Base-by-base conservation (phyloP, 2,888 invertebrate genomes). In the Troilus luridus region DNA sequence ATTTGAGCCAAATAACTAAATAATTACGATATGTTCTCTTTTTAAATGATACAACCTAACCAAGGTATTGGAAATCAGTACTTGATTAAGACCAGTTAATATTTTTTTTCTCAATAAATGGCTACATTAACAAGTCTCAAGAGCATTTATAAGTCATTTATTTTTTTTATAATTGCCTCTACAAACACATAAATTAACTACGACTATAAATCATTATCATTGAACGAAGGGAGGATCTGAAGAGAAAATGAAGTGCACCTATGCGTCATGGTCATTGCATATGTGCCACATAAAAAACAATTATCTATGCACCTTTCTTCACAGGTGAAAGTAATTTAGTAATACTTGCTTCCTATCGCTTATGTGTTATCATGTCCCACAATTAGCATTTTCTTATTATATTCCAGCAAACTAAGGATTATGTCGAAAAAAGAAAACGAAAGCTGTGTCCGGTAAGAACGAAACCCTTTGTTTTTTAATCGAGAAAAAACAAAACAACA, bases 241-340 rank as follows among this genome's bases (percentile, higher is more conserved):
- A 77, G 41, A 77, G 72, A 77, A 77, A 77, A 77, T 41, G 9
- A 17, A 17, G 72, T 77, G 10, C 10, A 5, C 8, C 27, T 77
- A 8, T 17, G 27, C 27, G 72, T 77, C 72, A 77, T 9, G 72
- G 72, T 41, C 41, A 77, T 77, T 77, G 41, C 17, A 77, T 77
- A 8, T 77, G 41, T 77, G 72, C 17, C 72, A 17, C 21, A 41
- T 77, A 77, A 77, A 77, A 41, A 77, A 10, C 17, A 77, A 77
- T 77, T 77, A 77, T 77, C 27, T 77, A 77, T 77, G 41, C 72
- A 77, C 17, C 72, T 77, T 77, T 77, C 27, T 41, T 77, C 17
- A 41, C 27, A 77, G 41, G 72, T 17, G 72, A 77, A 77, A 77
- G 72, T 77, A 77, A 1, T 41, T 41, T 8, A 41, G 72, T 77